phyloP scores from a whole-genome alignment of 2,797 vertebrate genomes.

The Threskiornis aethiopicus region DNA sequence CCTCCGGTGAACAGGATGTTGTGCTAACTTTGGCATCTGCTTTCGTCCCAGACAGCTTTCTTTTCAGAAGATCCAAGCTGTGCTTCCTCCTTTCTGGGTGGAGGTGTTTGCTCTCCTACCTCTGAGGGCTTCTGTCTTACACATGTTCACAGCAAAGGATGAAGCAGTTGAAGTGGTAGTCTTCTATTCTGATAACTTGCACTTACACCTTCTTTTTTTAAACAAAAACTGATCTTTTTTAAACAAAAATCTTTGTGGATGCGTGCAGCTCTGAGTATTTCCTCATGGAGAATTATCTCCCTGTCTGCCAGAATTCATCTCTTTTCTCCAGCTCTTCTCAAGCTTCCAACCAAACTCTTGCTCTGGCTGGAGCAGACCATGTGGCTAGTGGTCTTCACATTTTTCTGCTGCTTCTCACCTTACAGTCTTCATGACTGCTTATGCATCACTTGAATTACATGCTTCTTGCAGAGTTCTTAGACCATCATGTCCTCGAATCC shows the following conservation, averaged over 20 bases:
- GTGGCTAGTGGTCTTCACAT: background rate
- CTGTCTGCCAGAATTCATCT: background rate
- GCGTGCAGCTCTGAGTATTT: background rate
- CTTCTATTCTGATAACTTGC: background rate
- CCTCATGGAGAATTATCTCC: background rate
- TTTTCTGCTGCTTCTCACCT: background rate
- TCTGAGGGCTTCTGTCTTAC: background rate
- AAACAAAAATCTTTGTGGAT: background rate
- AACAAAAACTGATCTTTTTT: background rate
- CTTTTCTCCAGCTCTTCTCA: background rate
- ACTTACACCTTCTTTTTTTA: background rate
- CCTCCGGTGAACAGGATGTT: background rate
- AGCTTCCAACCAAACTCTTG: background rate
- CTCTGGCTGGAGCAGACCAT: background rate
- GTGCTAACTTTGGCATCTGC: constrained; percentile 18
- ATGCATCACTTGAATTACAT: background rate
- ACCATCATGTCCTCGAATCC: background rate
- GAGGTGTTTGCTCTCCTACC: background rate
- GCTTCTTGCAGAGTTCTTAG: background rate
- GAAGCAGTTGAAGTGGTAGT: background rate
- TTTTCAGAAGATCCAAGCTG: background rate
- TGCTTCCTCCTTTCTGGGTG: background rate
- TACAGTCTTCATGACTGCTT: background rate
- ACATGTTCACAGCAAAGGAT: background rate
- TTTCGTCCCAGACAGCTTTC: background rate